Base-by-base conservation (phyloP, 1,140 invertebrate genomes). In the Bombus pascuorum region DNA sequence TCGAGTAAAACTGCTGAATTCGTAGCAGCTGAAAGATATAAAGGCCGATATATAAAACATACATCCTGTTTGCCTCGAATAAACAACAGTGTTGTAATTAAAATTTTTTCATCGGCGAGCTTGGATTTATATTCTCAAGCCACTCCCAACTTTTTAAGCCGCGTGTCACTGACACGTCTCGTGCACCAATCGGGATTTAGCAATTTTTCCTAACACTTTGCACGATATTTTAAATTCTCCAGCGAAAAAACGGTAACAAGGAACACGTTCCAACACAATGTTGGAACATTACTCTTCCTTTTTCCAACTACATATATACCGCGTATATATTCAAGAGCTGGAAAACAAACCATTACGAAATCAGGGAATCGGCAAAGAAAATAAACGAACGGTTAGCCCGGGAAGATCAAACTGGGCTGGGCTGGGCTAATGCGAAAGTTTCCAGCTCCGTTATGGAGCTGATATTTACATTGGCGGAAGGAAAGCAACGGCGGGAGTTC, bases 381-480 rank as follows among this genome's bases (percentile, higher is more conserved):
- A 70, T 70, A 76, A 78, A 44, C 22, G 74, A 57, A 65, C 70
- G 44, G 34, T 44, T 32, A 44, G 66, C 47, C 53, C 37, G 79
- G 32, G 18, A 44, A 53, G 34, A 70, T 77, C 44, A 53, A 70
- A 34, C 73, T 34, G 25, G 53, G 28, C 34, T 44, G 15, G n/a
- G 15, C 65, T n/a, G 66, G 22, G 34, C 74, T 83, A 83, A 83
- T 78, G 65, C 82, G 65, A 42, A 83, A 83, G 82, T 83, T 83
- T 44, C 44, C 68, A 66, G 59, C 65, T 47, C 65, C 47, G 47
- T 68, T 77, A 70, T 83, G 74, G 62, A 77, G 81, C 73, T 65
- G 22, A 44, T 83, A 83, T 83, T 83, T 83, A 83, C 82, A 83
- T 83, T 83, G 37, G 74, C 47, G 59, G 74, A 78, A 83, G 82